Conservation (phyloP, 1,140 invertebrate genomes). For the Gryon sp. region DNA sequence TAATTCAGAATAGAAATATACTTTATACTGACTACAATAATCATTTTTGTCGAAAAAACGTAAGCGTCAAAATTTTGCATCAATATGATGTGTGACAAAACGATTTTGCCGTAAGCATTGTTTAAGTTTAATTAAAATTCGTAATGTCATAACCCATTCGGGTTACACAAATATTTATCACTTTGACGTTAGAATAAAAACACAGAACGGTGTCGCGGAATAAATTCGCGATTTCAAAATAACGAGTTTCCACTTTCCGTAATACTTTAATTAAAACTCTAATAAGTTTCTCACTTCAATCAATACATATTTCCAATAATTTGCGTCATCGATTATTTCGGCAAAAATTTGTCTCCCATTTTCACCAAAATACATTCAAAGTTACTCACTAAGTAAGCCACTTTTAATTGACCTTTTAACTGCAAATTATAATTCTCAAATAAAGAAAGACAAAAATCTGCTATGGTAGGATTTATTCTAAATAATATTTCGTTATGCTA, state of each 20-base stretch:
- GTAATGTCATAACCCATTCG: not conserved
- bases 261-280: slow-evolving; percentile 30
- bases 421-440: too few relatives aligned
- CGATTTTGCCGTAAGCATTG: not conserved
- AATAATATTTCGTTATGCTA: too few relatives aligned
- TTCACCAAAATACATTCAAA: not conserved
- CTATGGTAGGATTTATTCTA: too few relatives aligned
- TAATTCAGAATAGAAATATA: too few relatives aligned
- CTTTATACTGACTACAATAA: slow-evolving; percentile 1
- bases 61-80: too few relatives aligned
- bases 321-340: not conserved
- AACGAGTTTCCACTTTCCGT: slow-evolving; percentile 16
- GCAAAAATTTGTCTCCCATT: slow-evolving; percentile 1
- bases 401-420: not conserved
- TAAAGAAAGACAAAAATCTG: too few relatives aligned
- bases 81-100: not conserved
- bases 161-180: slow-evolving; percentile 2
- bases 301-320: slow-evolving; percentile 3
- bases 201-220: not conserved
- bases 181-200: not conserved
- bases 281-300: slow-evolving; percentile 6
- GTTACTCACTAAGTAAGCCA: not conserved
- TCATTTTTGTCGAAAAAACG: not conserved
- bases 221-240: not conserved
- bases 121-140: slow-evolving; percentile 7